phyloP scores from a whole-genome alignment of 2,797 vertebrate genomes.

The Craterocephalus amniculus region DNA sequence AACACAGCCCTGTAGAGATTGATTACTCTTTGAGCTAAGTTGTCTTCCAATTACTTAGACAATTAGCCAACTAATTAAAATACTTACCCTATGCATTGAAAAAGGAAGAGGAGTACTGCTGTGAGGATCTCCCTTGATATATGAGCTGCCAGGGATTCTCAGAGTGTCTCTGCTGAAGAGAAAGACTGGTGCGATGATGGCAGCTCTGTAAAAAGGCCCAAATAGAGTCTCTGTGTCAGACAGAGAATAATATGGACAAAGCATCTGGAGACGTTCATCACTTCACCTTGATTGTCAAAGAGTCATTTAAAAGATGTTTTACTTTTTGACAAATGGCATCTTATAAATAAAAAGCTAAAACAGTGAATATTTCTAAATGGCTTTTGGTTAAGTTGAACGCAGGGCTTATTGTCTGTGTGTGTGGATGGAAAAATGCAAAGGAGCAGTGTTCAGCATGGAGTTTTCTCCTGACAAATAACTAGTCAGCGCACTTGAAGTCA shows the following conservation, averaged over 20 bases:
- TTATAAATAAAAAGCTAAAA: constrained; percentile 62
- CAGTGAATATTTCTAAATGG: constrained; percentile 55
- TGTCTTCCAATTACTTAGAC: constrained; percentile 99
- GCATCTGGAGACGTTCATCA: constrained; percentile 56
- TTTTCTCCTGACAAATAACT: constrained; percentile 51
- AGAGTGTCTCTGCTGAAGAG: constrained; percentile 73
- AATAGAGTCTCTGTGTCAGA: constrained; percentile 39
- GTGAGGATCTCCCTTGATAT: constrained; percentile 87
- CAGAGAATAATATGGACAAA: constrained; percentile 47
- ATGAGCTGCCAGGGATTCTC: constrained; percentile 89
- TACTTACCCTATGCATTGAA: constrained; percentile 98
- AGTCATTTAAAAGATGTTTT: constrained; percentile 39
- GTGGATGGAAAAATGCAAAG: constrained; percentile 11
- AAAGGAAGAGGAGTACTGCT: constrained; percentile 89
- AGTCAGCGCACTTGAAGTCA: constrained; percentile 46
- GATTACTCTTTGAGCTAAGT: constrained; percentile 99
- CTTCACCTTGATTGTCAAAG: constrained; percentile 52
- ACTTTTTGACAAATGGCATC: constrained; percentile 34
- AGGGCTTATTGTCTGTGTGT: constrained; percentile 38
- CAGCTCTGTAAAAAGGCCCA: constrained; percentile 52
- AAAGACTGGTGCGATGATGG: constrained; percentile 59
- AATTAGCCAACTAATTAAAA: constrained; percentile 99
- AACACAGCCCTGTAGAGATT: constrained; percentile 97
- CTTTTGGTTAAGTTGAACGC: constrained; percentile 32
- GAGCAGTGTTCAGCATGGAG: constrained; percentile 20